These are phyloP conservation scores for Chrysodeixis includens DNA, from an alignment of 2,888 invertebrate genomes.

Conservation along the genomic window DNA sequence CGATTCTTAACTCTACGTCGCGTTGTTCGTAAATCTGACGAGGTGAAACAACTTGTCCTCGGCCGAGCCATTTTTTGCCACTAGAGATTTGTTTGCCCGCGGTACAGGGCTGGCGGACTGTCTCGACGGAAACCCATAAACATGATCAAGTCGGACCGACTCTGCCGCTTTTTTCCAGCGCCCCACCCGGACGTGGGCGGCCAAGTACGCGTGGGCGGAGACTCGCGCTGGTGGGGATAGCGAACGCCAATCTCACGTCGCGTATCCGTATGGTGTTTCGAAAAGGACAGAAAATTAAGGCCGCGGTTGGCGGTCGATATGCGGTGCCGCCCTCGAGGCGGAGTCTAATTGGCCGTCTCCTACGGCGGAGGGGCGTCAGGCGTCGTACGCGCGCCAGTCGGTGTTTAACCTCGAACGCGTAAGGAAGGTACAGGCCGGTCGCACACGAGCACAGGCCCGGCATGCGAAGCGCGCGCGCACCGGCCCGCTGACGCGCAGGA, in stretches of 20 bases:
- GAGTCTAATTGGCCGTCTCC: slow-evolving; percentile 79
- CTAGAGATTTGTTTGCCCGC: slow-evolving; percentile 87
- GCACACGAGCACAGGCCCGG: slow-evolving; percentile 72
- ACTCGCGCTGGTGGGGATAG: slow-evolving; percentile 71
- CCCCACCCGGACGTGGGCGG: slow-evolving; percentile 80
- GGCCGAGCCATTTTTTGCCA: slow-evolving; percentile 87
- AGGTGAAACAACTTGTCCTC: slow-evolving; percentile 87
- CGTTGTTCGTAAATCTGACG: slow-evolving; percentile 85
- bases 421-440: slow-evolving; percentile 79
- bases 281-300: slow-evolving; percentile 79
- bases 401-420: slow-evolving; percentile 84
- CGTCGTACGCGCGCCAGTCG: slow-evolving; percentile 87
- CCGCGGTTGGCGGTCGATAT: slow-evolving; percentile 73
- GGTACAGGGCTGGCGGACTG: slow-evolving; percentile 83
- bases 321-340: slow-evolving; percentile 77
- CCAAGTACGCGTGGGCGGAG: slow-evolving; percentile 65
- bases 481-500: slow-evolving; percentile 83
- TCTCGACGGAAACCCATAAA: slow-evolving; percentile 88
- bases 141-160: slow-evolving; percentile 84
- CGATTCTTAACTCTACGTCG: slow-evolving; percentile 71
- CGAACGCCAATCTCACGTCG: slow-evolving; percentile 71
- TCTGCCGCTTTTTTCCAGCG: slow-evolving; percentile 85
- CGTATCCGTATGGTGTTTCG: slow-evolving; percentile 66
- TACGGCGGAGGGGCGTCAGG: slow-evolving; percentile 86
- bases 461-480: slow-evolving; percentile 84